These are phyloP conservation scores for Elachura formosa DNA, from an alignment of 2,113 vertebrate species.

Conservation along the genomic window DNA sequence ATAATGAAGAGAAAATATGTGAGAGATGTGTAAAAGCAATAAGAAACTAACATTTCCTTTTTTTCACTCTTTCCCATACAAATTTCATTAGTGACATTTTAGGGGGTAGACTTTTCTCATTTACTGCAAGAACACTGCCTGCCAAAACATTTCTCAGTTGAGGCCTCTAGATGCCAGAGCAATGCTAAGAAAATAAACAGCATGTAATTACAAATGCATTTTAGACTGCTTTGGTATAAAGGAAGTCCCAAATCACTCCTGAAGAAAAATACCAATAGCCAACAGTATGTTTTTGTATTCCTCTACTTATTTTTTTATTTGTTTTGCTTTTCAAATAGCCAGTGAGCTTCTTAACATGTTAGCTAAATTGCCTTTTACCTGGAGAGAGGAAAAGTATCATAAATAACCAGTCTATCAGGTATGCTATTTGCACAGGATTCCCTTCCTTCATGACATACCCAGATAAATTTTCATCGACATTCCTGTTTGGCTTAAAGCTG, in stretches of 20 bases:
- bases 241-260: neutral
- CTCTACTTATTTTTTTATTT: neutral
- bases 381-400: neutral
- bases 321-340: neutral
- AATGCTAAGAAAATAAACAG: neutral
- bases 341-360: neutral
- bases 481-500: constrained; percentile 7
- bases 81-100: neutral
- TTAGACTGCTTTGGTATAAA: neutral
- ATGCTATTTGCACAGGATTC: neutral
- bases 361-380: neutral
- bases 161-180: neutral
- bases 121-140: neutral
- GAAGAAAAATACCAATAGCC: neutral
- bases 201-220: neutral
- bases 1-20: neutral
- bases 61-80: neutral
- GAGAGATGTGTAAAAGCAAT: neutral
- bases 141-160: neutral
- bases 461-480: neutral
- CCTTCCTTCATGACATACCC: neutral
- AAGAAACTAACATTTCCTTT: neutral
- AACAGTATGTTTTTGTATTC: neutral
- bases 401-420: neutral
- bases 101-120: neutral